These are phyloP conservation scores for Elachura formosa DNA, from an alignment of 2,113 vertebrate genomes.

Conservation along the genomic window DNA sequence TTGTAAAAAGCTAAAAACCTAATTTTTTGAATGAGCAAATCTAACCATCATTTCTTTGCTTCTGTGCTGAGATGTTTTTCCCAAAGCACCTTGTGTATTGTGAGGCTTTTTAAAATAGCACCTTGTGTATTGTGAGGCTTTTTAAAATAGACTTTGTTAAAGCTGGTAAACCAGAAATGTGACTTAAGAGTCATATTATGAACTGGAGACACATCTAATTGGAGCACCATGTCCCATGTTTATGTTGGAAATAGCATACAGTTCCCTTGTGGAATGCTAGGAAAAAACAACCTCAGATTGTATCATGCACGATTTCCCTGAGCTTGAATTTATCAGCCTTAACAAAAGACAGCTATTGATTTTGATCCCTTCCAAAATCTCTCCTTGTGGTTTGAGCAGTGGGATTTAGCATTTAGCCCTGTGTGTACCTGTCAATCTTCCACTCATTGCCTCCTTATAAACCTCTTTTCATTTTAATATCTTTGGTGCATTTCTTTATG, in stretches of 20 bases:
- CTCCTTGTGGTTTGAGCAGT: background rate
- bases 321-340: background rate
- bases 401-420: background rate
- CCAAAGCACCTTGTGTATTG: background rate
- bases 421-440: background rate
- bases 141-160: background rate
- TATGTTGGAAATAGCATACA: background rate
- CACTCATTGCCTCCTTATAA: background rate
- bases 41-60: background rate
- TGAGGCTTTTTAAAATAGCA: background rate
- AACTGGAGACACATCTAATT: background rate
- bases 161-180: background rate
- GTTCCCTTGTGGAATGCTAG: background rate
- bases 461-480: background rate
- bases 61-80: background rate
- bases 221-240: background rate
- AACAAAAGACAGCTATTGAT: background rate
- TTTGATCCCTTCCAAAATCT: background rate
- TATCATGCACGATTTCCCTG: background rate
- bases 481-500: background rate
- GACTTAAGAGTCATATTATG: background rate
- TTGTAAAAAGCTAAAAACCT: background rate
- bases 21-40: background rate
- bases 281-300: background rate
- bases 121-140: background rate